Percentiles rank a stretch among this genome's conserved stretches.
phyloP scores from a whole-genome alignment of 2,797 vertebrate genomes.

The Pantherophis vulpinus region DNA sequence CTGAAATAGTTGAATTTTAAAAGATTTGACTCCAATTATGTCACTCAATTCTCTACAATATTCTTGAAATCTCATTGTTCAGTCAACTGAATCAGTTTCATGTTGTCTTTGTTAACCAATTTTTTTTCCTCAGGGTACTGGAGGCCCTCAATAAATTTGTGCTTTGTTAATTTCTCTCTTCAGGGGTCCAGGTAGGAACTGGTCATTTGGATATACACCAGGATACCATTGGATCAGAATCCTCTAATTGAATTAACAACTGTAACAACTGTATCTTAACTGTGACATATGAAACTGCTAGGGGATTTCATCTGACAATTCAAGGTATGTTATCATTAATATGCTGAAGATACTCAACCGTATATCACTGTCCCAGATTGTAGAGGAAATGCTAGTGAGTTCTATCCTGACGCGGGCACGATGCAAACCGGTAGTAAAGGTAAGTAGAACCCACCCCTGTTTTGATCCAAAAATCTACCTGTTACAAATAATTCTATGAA shows the following conservation, averaged over 20 bases:
- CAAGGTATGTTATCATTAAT: no score
- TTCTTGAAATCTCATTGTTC: neutral
- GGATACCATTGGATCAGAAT: neutral
- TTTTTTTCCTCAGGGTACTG: neutral
- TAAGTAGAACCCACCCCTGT: no score
- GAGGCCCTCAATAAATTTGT: neutral
- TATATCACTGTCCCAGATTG: no score
- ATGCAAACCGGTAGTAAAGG: no score
- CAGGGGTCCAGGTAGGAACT: neutral
- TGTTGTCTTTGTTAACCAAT: neutral
- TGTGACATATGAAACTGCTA: neutral
- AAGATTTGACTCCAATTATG: neutral
- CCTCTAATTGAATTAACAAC: neutral
- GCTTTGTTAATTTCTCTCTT: conserved; percentile 1
- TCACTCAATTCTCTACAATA: neutral
- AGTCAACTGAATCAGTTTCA: neutral
- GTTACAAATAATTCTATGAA: neutral
- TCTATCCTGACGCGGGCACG: no score
- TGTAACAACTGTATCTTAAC: neutral
- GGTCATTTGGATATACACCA: neutral
- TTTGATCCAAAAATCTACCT: neutral
- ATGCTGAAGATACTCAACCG: no score
- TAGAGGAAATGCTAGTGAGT: no score
- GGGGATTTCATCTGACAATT: no score
- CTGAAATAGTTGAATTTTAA: neutral